Base-by-base conservation (phyloP, 2,888 invertebrate genomes). In the Meliscaeva auricollis region DNA sequence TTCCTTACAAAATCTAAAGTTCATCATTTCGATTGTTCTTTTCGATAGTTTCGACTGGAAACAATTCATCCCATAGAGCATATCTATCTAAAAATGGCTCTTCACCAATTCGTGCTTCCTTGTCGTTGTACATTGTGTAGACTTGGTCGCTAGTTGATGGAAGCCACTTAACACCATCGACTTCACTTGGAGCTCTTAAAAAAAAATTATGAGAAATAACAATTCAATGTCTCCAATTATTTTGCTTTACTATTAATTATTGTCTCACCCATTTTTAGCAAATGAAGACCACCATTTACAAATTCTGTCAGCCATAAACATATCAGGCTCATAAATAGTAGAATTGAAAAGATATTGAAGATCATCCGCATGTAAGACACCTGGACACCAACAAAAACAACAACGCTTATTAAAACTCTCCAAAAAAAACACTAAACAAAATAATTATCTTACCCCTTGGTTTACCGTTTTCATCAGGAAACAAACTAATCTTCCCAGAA, bases 401-500 rank as follows among this genome's bases (percentile, higher is more conserved):
- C n/a, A n/a, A n/a, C n/a, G 52, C 0, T 8, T 13, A 22, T n/a
- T 1, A 1, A 32, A 35, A 15, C 3, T 9, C 20, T 56, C 20
- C 0, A 15, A 20, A n/a, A n/a, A n/a, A n/a, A n/a, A n/a, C n/a
- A n/a, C n/a, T n/a, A n/a, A 35, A 17, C n/a, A 6, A 2, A 6
- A 8, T 13, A 0, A 0, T 75, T 3, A 3, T 3, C 11, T 9
- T 32, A 88, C 91, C 90, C 38, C 66, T 52, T 15, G 87, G 87
- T 13, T 92, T 91, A 0, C 93, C 93, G 13, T 90, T 90, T 0
- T 92, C 91, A 77, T 93, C 92, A 69, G 92, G 90, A 50, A 92
- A 93, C 72, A 92, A 89, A 87, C 94, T 94, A 84, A 92, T 92
- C 82, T 93, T 91, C 2, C 95, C 95, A 77, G 94, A 91, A 88